Evolutionary conservation across 1,140 invertebrate species (phyloP).

Genomic region (Mizuhopecten yessoensis): DNA sequence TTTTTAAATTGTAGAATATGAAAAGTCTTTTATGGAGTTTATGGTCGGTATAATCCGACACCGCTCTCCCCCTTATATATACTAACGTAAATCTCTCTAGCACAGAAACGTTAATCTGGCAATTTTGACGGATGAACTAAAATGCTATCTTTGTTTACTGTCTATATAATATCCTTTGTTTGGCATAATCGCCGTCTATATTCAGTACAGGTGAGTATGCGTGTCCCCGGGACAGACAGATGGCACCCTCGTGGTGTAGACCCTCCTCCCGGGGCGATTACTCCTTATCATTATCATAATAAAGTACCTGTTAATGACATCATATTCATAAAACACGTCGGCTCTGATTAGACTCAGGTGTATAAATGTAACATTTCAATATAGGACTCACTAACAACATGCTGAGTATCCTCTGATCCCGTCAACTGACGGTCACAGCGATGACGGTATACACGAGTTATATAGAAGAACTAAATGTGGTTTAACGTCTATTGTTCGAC

Average conservation of each 20-base stretch:
- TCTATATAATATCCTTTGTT: not conserved
- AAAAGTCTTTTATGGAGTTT: not conserved
- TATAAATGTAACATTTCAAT: not conserved
- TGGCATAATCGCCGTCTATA: not conserved
- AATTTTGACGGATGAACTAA: not conserved
- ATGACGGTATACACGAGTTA: too few species aligned
- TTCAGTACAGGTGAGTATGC: not conserved
- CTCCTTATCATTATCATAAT: not conserved
- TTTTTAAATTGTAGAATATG: slow-evolving; percentile 29
- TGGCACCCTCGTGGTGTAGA: not conserved
- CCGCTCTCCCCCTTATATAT: not conserved
- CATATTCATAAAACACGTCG: not conserved
- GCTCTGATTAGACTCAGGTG: not conserved
- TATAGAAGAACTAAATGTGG: too few species aligned
- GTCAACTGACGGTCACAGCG: too few species aligned
- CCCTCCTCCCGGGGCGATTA: not conserved
- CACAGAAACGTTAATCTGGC: too few species aligned
- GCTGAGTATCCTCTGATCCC: not conserved
- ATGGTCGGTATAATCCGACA: not conserved
- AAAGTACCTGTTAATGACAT: not conserved
- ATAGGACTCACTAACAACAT: not conserved
- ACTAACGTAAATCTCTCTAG: not conserved
- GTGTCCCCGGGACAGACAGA: not conserved
- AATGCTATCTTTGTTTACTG: not conserved
- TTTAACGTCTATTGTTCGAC: too few species aligned